Base-by-base conservation (phyloP, 2,797 vertebrate genomes). In the Eulemur rubriventer region DNA sequence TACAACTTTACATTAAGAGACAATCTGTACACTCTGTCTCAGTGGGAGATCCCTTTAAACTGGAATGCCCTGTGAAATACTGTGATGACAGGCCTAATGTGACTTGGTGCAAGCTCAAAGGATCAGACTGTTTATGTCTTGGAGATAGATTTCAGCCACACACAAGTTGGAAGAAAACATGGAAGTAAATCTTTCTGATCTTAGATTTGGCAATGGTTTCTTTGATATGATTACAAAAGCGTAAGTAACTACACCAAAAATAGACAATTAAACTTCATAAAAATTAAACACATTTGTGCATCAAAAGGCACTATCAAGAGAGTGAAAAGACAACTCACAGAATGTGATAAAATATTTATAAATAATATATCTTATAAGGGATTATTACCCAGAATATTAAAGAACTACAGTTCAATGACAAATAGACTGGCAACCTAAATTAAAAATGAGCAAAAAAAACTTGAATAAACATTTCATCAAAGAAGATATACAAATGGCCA, bases 11-110 rank as follows among this genome's bases (percentile, higher is more conserved):
- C 2, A 4, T 97, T 90, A 85, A 28, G 81, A 96, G 94, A 52
- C 0, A 89, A 7, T 91, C 92, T 0, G 0, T 1, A 7, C 1
- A 61, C 16, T 17, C 0, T 2, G n/a, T 76, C 26, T 12, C 7
- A 30, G 30, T 3, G 38, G 96, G 93, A 72, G 0, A 57, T 13
- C 0, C 33, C 33, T 79, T 97, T 82, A 17, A 84, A 67, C 55
- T 97, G 33, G 33, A 86, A 70, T 97, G 97, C 20, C 96, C 95
- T 86, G 87, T 96, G 73, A 69, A 11, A 41, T 75, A 94, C 46
- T 97, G 97, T 72, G 35, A 3, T 46, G 13, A 50, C 0, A 96
- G 57, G 82, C 97, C 93, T 52, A 75, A 46, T 46, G 43, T 46
- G 43, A 46, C 43, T 46, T 46, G 43, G 10, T 46, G 43, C 43